These are phyloP conservation scores for Myoxocephalus aenaeus DNA, from an alignment of 2,797 vertebrate genomes.

Conservation along the genomic window DNA sequence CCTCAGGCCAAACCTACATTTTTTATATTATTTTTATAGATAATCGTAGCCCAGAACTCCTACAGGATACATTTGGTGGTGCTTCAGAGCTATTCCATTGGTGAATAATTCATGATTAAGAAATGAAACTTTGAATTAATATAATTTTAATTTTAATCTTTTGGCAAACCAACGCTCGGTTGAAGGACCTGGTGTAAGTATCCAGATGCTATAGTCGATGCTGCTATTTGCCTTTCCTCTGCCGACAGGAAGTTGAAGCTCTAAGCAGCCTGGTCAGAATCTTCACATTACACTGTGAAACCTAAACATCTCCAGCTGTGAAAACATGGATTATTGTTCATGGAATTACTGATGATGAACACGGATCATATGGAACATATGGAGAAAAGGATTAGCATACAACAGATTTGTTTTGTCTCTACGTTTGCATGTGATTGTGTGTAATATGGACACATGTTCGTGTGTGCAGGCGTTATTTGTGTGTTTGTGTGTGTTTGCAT, in stretches of 20 bases:
- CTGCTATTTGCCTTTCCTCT: conserved; percentile 9
- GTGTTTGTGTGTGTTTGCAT: not conserved
- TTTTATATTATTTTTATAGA: conserved; percentile 84
- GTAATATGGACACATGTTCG: not conserved
- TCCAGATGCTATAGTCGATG: conserved; percentile 41
- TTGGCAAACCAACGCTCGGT: conserved; percentile 58
- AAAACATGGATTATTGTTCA: conserved; percentile 12
- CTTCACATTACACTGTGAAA: conserved; percentile 1
- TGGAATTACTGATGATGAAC: conserved; percentile 38
- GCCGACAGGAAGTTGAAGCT: conserved; percentile 16
- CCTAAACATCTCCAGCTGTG: conserved; percentile 22
- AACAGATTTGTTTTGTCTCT: conserved; percentile 8
- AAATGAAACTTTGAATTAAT: conserved; percentile 83
- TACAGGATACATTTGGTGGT: conserved; percentile 68
- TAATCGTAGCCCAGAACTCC: conserved; percentile 75
- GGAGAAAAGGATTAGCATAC: conserved; percentile 13
- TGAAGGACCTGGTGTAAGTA: conserved; percentile 48
- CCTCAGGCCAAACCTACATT: conserved; percentile 78
- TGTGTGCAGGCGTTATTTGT: not conserved
- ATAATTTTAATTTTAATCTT: conserved; percentile 80
- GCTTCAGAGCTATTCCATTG: conserved; percentile 73
- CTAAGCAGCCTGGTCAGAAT: not conserved
- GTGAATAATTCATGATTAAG: conserved; percentile 86
- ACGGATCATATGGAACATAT: not conserved
- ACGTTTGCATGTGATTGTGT: not conserved